Evolutionary conservation across 1,140 invertebrate species (phyloP).

Genomic region (Spodoptera frugiperda): DNA sequence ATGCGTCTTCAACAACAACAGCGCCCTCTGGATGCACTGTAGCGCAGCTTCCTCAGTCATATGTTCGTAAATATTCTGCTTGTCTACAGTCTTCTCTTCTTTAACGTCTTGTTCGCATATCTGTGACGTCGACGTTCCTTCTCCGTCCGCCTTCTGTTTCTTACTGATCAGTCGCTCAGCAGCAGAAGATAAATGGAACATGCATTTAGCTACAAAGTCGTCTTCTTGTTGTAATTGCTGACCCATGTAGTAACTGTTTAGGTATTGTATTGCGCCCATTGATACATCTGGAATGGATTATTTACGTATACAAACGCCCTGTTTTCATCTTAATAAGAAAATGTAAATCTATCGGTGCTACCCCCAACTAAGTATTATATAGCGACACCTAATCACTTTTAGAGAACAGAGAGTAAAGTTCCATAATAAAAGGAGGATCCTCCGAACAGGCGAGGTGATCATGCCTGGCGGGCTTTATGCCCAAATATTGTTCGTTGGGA

Average conservation of each 20-base stretch:
- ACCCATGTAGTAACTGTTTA: conserved; percentile 97
- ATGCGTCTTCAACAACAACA: conserved; percentile 95
- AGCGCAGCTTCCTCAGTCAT: conserved; percentile 92
- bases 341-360: too few relatives aligned
- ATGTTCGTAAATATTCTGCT: conserved; percentile 77
- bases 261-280: conserved; percentile 96
- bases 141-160: conserved; percentile 64
- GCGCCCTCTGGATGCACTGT: conserved; percentile 95
- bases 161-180: conserved; percentile 89
- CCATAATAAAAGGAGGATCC: too few relatives aligned
- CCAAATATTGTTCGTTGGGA: too few relatives aligned
- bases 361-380: too few relatives aligned
- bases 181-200: conserved; percentile 94
- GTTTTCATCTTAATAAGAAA: too few relatives aligned
- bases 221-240: conserved; percentile 95
- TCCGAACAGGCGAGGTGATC: too few relatives aligned
- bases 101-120: conserved; percentile 57
- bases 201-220: conserved; percentile 96
- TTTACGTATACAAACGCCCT: too few relatives aligned
- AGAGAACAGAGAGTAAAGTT: too few relatives aligned
- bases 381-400: too few relatives aligned
- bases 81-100: conserved; percentile 73
- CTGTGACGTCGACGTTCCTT: conserved; percentile 54
- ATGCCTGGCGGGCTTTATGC: too few relatives aligned
- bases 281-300: conserved; percentile 91